phyloP scores from a whole-genome alignment of 2,888 invertebrate species.

The Cordylochernes scorpioides region DNA sequence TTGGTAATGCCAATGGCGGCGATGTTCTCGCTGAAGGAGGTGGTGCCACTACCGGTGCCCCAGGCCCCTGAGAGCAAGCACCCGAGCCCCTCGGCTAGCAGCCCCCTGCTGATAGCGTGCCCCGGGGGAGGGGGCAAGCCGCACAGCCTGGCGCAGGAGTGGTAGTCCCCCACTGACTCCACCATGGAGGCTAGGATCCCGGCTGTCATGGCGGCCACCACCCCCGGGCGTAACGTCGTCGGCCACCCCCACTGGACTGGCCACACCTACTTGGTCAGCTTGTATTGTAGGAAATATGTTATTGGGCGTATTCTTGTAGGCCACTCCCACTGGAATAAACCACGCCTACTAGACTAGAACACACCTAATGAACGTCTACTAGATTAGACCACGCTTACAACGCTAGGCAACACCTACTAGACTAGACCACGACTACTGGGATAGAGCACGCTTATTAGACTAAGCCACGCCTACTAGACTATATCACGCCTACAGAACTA shows the following conservation, averaged over 20 bases:
- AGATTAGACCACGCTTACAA: too few species aligned
- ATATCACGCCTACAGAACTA: too few species aligned
- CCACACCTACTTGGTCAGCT: not conserved
- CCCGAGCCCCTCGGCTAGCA: constrained; percentile 24
- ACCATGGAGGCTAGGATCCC: constrained; percentile 50
- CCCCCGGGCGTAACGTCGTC: constrained; percentile 38
- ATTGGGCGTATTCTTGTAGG: too few species aligned
- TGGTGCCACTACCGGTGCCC: constrained; percentile 26
- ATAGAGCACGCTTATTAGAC: too few species aligned
- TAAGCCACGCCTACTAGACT: too few species aligned
- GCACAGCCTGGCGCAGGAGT: constrained; percentile 42
- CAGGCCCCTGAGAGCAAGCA: constrained; percentile 25
- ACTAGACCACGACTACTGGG: too few species aligned
- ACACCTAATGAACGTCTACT: too few species aligned
- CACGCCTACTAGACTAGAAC: too few species aligned
- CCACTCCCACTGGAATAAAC: too few species aligned
- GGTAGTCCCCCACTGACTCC: constrained; percentile 64
- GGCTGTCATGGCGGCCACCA: constrained; percentile 47
- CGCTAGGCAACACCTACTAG: too few species aligned
- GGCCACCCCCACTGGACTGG: constrained; percentile 40
- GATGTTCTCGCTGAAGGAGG: constrained; percentile 27
- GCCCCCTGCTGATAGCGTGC: constrained; percentile 26
- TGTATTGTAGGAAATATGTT: too few species aligned
- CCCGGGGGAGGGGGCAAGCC: constrained; percentile 23
- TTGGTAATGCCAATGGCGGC: constrained; percentile 16